Evolutionary conservation across 2,113 vertebrate species (phyloP).

Genomic region (Delphinus delphis): DNA sequence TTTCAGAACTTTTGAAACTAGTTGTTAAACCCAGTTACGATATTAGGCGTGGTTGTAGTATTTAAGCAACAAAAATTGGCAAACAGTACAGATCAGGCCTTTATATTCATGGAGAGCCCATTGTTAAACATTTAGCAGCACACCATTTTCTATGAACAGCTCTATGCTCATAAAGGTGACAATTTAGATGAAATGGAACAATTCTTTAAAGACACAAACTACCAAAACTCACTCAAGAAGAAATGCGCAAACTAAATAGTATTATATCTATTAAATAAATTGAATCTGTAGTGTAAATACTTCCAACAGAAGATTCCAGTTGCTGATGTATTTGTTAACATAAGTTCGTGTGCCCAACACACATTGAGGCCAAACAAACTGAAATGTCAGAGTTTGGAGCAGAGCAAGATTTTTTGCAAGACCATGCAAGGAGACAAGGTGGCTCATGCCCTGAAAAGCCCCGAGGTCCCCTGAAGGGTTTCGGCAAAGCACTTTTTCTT

Average conservation of each 20-base stretch:
- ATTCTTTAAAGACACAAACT: not conserved
- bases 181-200: not conserved
- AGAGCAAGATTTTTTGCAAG: no score
- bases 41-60: not conserved
- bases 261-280: not conserved
- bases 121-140: not conserved
- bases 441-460: no score
- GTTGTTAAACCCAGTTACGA: not conserved
- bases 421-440: no score
- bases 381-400: no score
- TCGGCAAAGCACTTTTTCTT: no score
- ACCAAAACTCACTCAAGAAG: not conserved
- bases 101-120: not conserved
- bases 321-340: not conserved
- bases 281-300: not conserved
- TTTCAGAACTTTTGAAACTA: not conserved
- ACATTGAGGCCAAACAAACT: no score
- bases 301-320: not conserved
- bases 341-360: no score
- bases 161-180: not conserved
- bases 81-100: not conserved
- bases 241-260: not conserved
- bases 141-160: not conserved
- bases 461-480: no score
- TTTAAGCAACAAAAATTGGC: not conserved